Evolutionary conservation across 37 sponge, comb jelly and placozoan species (phyloP).

Genomic region (Diacarnus erythraeanus): DNA sequence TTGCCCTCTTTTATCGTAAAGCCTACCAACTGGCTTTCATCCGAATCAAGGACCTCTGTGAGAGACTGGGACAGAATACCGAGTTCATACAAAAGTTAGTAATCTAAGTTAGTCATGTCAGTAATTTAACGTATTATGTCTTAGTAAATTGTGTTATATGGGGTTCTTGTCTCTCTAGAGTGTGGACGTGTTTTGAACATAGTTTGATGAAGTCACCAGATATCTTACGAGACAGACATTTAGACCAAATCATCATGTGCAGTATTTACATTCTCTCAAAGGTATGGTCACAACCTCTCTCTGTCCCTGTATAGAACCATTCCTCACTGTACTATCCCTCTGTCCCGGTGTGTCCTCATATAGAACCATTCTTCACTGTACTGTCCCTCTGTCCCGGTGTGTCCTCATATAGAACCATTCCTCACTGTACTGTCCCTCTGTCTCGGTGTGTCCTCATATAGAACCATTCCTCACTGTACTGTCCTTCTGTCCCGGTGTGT

Average conservation of each 20-base stretch:
- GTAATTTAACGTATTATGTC: not conserved
- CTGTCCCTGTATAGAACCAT: not conserved
- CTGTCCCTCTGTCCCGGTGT: too few species aligned
- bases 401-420: not conserved
- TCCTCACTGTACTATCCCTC: not conserved
- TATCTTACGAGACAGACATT: conserved; percentile 80
- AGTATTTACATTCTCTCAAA: conserved; percentile 77
- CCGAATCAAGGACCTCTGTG: conserved; percentile 84
- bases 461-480: too few species aligned
- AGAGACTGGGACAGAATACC: conserved; percentile 42
- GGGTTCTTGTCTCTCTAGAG: conserved; percentile 22
- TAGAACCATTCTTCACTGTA: too few species aligned
- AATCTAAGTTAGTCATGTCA: not conserved
- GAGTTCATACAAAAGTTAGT: conserved; percentile 72
- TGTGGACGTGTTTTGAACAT: conserved; percentile 87
- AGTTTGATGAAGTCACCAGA: conserved; percentile 66
- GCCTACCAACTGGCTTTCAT: conserved; percentile 72
- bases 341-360: too few species aligned
- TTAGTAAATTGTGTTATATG: not conserved
- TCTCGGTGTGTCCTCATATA: conserved; percentile 10
- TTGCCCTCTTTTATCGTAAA: conserved; percentile 86
- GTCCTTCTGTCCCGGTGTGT: not conserved
- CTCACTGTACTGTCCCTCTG: not conserved
- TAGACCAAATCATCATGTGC: conserved; percentile 94
- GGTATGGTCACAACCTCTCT: conserved; percentile 22